Evolutionary conservation across 1,140 invertebrate genomes (phyloP), one percentile per base, ranked within the genome.

Genomic region (Caerostris extrusa): DNA sequence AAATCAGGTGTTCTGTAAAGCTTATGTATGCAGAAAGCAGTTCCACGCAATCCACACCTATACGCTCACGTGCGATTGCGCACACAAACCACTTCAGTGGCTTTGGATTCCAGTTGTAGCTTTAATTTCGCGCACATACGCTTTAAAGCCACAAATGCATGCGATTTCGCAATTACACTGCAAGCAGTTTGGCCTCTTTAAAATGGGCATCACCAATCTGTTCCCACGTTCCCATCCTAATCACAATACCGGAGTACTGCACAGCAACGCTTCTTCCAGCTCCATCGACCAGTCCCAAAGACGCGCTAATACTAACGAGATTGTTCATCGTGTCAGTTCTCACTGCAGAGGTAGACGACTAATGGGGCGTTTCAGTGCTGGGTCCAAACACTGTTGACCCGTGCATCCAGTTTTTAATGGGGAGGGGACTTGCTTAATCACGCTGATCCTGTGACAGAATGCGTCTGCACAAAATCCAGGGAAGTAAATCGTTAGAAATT

Each of bases 301-400:
- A 50, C n/a, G n/a, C 34, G 69, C n/a, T 8, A 34, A 50, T 14
- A 8, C 50, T 77, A 77, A 14, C 69, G 3, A 77, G 69, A 10
- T 0, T 1, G 69, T 12, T 12, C 60, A 14, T 14, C 19, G 10
- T 5, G n/a, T n/a, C n/a, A n/a, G n/a, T 50, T 34, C 14, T 34
- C 34, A 34, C 69, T 77, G 19, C 69, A 3, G 50, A 34, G 19
- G 50, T 77, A 19, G 50, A 10, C 50, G 34, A 77, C 69, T 77
- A 77, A 77, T 77, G 69, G 50, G 69, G 69, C 69, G 50, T 12
- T 77, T 34, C 50, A 34, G 19, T 8, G 19, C 34, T 10, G 50
- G 69, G 69, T 77, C 69, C n/a, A 19, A 7, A 53, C 50, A 77
- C 50, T 77, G 69, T 77, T 77, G 69, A 77, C 69, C 69, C 69